Percentiles rank a stretch among this genome's conserved stretches.
Conservation (phyloP, 2,797 vertebrate genomes). For the Eidolon dupreanum region DNA sequence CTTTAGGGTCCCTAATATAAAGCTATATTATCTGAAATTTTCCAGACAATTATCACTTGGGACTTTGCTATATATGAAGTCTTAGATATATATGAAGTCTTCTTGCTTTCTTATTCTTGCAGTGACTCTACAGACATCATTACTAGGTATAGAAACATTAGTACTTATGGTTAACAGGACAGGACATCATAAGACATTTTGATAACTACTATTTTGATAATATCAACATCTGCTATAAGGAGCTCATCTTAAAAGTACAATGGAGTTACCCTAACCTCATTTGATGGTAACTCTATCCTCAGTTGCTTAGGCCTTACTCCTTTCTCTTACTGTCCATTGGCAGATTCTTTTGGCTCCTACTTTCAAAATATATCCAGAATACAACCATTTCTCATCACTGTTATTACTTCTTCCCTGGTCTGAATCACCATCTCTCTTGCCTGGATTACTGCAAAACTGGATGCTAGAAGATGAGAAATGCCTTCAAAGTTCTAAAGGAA, state of each 20-base stretch:
- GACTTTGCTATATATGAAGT: not conserved
- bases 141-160: not conserved
- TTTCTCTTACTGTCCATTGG: not conserved
- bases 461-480: constrained; percentile 5
- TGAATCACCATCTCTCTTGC: not conserved
- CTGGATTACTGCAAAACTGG: not conserved
- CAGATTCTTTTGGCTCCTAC: not conserved
- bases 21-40: not conserved
- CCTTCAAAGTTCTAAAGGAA: not conserved
- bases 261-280: not conserved
- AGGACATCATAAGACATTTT: not conserved
- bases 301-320: not conserved
- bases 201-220: not conserved
- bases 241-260: not conserved
- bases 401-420: not conserved
- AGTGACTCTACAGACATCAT: not conserved
- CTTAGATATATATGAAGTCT: not conserved
- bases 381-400: not conserved
- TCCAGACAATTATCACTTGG: not conserved
- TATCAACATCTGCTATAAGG: not conserved
- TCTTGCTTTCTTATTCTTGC: not conserved
- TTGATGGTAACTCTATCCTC: not conserved
- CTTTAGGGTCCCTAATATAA: not conserved
- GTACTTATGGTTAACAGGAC: not conserved
- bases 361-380: constrained; percentile 9